These are phyloP conservation scores for Apomyelois bistriatella DNA, from an alignment of 2,888 invertebrate species.

Conservation along the genomic window DNA sequence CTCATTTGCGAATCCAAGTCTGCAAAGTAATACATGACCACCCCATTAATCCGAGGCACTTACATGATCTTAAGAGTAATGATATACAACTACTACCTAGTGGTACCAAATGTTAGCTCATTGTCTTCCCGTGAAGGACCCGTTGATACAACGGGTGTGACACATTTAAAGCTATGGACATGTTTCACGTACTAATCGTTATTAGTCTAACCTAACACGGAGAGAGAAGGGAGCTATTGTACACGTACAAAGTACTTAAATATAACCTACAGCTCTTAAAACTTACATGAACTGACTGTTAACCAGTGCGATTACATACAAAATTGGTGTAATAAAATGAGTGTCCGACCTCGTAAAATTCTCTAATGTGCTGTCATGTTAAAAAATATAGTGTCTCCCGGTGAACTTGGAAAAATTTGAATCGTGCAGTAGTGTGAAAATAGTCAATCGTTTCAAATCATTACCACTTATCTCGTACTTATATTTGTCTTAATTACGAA, in stretches of 20 bases:
- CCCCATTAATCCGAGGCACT: slow-evolving; percentile 76
- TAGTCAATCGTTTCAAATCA: slow-evolving; percentile 55
- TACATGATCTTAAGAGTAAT: slow-evolving; percentile 76
- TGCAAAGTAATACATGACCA: slow-evolving; percentile 60
- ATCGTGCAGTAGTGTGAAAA: slow-evolving; percentile 70
- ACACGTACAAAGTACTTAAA: slow-evolving; percentile 70
- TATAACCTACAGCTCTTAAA: slow-evolving; percentile 68
- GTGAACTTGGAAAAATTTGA: slow-evolving; percentile 59
- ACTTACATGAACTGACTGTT: slow-evolving; percentile 64
- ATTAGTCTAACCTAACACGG: slow-evolving; percentile 72
- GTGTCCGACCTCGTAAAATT: slow-evolving; percentile 63
- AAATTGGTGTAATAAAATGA: slow-evolving; percentile 70
- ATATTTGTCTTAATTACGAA: slow-evolving; percentile 37
- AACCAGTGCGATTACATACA: slow-evolving; percentile 72
- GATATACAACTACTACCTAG: slow-evolving; percentile 75
- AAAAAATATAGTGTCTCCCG: slow-evolving; percentile 59
- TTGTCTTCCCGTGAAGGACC: slow-evolving; percentile 63
- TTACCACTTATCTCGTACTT: slow-evolving; percentile 42
- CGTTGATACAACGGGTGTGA: slow-evolving; percentile 77
- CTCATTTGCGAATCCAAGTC: slow-evolving; percentile 30
- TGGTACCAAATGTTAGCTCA: slow-evolving; percentile 69
- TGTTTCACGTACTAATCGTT: slow-evolving; percentile 72
- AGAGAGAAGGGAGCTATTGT: slow-evolving; percentile 71
- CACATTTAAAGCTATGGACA: slow-evolving; percentile 79
- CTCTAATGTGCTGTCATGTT: slow-evolving; percentile 67